These are phyloP conservation scores for Crax fasciolata DNA, from an alignment of 2,797 vertebrate species.

Conservation along the genomic window DNA sequence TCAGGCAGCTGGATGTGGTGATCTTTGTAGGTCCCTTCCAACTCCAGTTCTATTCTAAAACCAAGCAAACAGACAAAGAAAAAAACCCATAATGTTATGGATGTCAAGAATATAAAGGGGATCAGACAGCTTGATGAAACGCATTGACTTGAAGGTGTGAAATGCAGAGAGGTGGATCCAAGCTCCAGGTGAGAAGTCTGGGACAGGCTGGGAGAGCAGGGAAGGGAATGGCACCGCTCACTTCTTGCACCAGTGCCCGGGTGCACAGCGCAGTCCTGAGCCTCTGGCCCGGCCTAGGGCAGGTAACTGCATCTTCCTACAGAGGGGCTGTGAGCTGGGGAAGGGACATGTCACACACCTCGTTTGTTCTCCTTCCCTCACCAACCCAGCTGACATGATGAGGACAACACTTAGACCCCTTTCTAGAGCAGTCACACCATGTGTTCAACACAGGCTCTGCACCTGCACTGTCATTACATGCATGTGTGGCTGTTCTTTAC, in stretches of 20 bases:
- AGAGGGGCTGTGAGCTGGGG: not conserved
- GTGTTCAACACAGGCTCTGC: not conserved
- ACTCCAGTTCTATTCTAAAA: too few species aligned
- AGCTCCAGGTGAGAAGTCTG: not conserved
- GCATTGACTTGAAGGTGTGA: not conserved
- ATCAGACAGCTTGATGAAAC: fast-evolving
- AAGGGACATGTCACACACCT: not conserved
- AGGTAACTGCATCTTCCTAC: not conserved
- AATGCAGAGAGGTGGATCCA: not conserved
- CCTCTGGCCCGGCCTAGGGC: not conserved
- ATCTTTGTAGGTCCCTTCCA: too few species aligned
- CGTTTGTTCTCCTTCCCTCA: not conserved
- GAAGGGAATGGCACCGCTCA: not conserved
- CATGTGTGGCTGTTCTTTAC: not conserved
- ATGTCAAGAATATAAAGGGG: not conserved
- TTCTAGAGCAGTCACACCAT: not conserved
- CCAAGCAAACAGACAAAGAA: not conserved
- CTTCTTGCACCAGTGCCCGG: not conserved
- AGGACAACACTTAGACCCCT: not conserved
- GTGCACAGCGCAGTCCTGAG: fast-evolving
- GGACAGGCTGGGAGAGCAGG: not conserved
- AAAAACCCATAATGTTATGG: not conserved
- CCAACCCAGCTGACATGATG: not conserved
- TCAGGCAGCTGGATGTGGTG: too few species aligned
- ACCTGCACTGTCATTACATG: not conserved